Evolutionary conservation across 1,140 invertebrate species (phyloP), one percentile per base, ranked within the genome.

Genomic region (Oscheius sp.): DNA sequence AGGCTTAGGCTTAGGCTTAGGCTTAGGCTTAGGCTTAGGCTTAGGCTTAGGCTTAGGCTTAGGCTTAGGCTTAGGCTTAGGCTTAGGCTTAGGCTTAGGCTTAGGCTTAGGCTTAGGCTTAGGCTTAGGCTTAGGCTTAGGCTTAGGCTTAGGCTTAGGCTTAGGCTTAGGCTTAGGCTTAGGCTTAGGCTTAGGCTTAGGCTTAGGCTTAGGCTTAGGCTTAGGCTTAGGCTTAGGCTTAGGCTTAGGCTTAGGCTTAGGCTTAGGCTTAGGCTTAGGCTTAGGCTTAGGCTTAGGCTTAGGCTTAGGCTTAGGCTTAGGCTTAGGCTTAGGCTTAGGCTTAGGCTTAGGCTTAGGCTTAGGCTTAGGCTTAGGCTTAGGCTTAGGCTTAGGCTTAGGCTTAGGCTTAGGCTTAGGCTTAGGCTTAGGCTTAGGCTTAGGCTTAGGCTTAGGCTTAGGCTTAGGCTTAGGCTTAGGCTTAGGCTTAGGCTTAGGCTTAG

Each of bases 331-430:
- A 65, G 62, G 62, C 62, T 65, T 65, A 65, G 66, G 52, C 66
- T 68, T 68, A 68, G 66, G 52, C 66, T 68, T 68, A 68, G 66
- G 52, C 66, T 68, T 68, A 68, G 66, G 52, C n/a, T n/a, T n/a
- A n/a, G 38, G 7, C 7, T n/a, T 68, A 68, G 66, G 52, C 66
- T 68, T 68, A 68, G 66, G 52, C 66, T 68, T 68, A 68, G 66
- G n/a, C n/a, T n/a, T n/a, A n/a, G n/a, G n/a, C 23, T 23, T 10
- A 61, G 66, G 52, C 66, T 68, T 68, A 68, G 66, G 52, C 66
- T 68, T 68, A 68, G 66, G 52, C 49, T 61, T 63, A 7, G 10
- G 34, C 18, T 28, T 66, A 66, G 64, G 42, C 64, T 66, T 66
- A 66, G 64, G 42, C 64, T 59, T 66, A 66, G 64, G 42, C 64